Base-by-base conservation (phyloP, 2,797 vertebrate species). In the Dallia pectoralis region DNA sequence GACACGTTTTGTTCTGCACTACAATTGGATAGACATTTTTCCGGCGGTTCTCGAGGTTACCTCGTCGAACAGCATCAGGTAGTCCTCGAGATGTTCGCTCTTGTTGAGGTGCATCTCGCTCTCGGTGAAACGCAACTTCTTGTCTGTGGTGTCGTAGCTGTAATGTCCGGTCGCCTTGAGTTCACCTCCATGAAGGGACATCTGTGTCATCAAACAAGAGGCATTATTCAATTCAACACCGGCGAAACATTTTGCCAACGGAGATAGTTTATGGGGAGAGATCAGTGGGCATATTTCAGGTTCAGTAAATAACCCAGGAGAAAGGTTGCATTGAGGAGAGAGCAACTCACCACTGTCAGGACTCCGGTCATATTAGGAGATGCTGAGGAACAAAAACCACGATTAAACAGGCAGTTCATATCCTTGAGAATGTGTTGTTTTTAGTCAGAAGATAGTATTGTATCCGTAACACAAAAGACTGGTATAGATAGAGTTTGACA, bases 31-130 rank as follows among this genome's bases (percentile, higher is more conserved):
- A 5, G 18, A 48, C 22, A n/a, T n/a, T n/a, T n/a, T n/a, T n/a
- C n/a, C n/a, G n/a, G 25, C 61, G 36, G 1, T 4, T 25, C 48
- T 3, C 66, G 51, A 19, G 9, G 11, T 83, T 87, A 93, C 93
- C 88, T 94, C 89, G 2, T 92, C 84, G 49, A 93, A 94, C 65
- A 92, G 79, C 82, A 94, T 84, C 79, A 94, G 87, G 48, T 93
- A 77, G 69, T 93, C 93, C 87, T 93, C 93, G 87, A 92, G 30
- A 66, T 72, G 66, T 7, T 79, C 3, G 2, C 90, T 85, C 14
- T 79, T 74, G 84, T 92, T 92, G 1, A 36, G 75, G 19, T 80
- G 19, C 77, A 83, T 86, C 25, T 86, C 85, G 3, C 91, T 90
- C 18, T 91, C 87, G 70, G 71, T 89, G 85, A 94, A 92, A 47